Evolutionary conservation across 2,797 vertebrate species (phyloP).

Genomic region (Myiotriccus ornatus): DNA sequence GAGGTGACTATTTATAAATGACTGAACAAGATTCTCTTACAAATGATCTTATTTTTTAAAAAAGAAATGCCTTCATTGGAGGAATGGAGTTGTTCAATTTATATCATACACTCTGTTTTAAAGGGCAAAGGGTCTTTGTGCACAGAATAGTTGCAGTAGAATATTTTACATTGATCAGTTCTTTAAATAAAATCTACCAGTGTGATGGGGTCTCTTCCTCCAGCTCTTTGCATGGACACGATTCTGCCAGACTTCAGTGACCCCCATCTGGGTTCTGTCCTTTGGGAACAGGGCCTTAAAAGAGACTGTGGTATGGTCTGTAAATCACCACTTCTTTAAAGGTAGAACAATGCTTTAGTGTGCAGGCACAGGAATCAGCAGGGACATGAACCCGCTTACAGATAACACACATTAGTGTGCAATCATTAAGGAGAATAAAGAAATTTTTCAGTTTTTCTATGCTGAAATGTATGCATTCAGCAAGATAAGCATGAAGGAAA

Average conservation of each 20-base stretch:
- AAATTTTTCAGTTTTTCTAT: background rate
- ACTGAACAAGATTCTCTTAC: conserved; percentile 60
- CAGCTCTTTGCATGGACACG: background rate
- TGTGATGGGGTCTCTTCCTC: background rate
- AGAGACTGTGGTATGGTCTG: background rate
- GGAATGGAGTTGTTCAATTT: conserved; percentile 37
- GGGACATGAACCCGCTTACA: background rate
- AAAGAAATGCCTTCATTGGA: conserved; percentile 38
- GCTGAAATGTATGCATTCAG: background rate
- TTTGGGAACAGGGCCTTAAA: background rate
- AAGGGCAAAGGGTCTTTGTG: background rate
- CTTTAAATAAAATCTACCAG: background rate
- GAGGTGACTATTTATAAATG: conserved; percentile 73
- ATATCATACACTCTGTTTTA: background rate
- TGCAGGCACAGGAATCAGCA: background rate
- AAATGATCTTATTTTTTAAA: conserved; percentile 63
- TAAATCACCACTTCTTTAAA: background rate
- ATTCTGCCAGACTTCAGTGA: background rate
- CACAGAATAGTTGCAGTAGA: background rate
- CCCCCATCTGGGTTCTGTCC: background rate
- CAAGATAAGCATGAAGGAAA: background rate
- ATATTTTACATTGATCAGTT: background rate
- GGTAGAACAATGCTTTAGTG: background rate
- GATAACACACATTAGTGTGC: background rate
- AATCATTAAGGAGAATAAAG: background rate